A percentile compares a stretch with the other conserved stretches of the same genome.
Evolutionary conservation across 2,113 vertebrate species (phyloP).

Genomic region (Anoplopoma fimbria): DNA sequence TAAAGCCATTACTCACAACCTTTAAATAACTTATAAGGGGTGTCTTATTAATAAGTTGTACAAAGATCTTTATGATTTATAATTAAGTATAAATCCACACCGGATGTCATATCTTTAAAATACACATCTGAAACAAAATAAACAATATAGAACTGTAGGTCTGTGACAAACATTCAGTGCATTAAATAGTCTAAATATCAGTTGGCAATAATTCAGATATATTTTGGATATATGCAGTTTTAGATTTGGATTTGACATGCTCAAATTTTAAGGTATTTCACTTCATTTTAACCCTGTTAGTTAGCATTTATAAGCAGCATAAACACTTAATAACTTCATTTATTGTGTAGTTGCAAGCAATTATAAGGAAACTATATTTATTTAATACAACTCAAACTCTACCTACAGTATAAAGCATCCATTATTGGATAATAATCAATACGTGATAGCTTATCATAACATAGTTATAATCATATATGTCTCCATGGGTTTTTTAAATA

Average conservation of each 20-base stretch:
- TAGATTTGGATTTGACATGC: conserved; percentile 1
- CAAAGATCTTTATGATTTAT: not conserved
- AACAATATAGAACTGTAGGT: not conserved
- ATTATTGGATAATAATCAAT: not conserved
- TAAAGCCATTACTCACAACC: not conserved
- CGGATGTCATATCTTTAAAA: not conserved
- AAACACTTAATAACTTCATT: not conserved
- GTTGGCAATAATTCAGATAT: conserved; percentile 59
- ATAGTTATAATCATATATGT: not conserved
- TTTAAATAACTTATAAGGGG: not conserved
- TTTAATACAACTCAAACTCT: not conserved
- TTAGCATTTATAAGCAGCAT: conserved; percentile 5
- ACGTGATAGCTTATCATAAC: not conserved
- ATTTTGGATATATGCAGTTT: conserved; percentile 52
- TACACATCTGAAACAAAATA: not conserved
- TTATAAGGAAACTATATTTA: not conserved
- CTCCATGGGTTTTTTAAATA: not conserved
- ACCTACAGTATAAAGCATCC: not conserved
- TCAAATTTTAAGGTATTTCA: not conserved
- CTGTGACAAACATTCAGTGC: not conserved
- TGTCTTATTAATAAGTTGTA: not conserved
- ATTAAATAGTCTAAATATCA: not conserved
- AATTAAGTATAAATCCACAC: not conserved
- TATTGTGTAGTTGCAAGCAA: not conserved
- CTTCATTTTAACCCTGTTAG: conserved; percentile 7